phyloP scores from a whole-genome alignment of 2,797 vertebrate species.

The Spheniscus humboldti region DNA sequence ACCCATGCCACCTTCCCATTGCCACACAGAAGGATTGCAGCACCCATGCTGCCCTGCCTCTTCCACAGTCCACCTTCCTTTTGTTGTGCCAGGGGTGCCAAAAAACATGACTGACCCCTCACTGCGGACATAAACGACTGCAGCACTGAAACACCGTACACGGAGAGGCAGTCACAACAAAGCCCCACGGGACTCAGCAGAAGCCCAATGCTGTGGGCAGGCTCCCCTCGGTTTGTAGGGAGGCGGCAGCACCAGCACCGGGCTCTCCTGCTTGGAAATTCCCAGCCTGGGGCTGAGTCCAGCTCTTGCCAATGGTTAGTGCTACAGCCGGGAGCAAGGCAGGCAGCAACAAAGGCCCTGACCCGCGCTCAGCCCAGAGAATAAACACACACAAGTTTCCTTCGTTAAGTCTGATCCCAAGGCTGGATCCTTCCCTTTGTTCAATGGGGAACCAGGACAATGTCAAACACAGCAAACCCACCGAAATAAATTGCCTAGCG shows the following conservation, averaged over 20 bases:
- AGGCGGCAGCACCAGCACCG: not conserved
- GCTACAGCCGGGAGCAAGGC: not conserved
- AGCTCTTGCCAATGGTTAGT: not conserved
- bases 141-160: not conserved
- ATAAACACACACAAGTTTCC: not conserved
- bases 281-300: not conserved
- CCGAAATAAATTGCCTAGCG: not conserved
- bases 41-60: not conserved
- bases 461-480: not conserved
- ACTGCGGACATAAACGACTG: not conserved
- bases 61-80: not conserved
- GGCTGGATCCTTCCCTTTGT: not conserved
- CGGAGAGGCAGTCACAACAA: not conserved
- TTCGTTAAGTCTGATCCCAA: not conserved
- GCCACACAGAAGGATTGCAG: not conserved
- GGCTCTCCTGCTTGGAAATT: not conserved
- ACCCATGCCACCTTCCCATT: not conserved
- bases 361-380: not conserved
- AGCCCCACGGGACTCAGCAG: not conserved
- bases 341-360: conserved; percentile 13
- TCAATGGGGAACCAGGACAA: not conserved
- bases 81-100: no score
- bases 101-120: not conserved
- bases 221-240: not conserved
- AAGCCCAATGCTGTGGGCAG: not conserved